These are phyloP conservation scores for Chrysemys picta DNA, from an alignment of 2,113 vertebrate species.

Conservation along the genomic window DNA sequence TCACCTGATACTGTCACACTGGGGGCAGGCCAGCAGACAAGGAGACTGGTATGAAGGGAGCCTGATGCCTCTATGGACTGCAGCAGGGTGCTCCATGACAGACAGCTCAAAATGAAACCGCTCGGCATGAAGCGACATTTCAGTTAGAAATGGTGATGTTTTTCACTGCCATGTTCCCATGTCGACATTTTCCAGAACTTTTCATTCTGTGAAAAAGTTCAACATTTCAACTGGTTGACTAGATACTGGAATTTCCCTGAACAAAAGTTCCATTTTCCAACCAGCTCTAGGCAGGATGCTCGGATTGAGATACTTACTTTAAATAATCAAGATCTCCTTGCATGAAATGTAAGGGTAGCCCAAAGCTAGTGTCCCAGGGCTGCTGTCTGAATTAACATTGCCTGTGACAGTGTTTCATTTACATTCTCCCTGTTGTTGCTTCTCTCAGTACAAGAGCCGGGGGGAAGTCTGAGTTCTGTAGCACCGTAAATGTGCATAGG, in stretches of 20 bases:
- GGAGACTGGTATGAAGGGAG: neutral
- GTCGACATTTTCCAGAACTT: neutral
- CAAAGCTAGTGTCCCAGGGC: constrained; percentile 22
- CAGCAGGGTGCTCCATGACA: neutral
- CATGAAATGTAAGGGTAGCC: constrained; percentile 21
- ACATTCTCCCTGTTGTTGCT: constrained; percentile 20
- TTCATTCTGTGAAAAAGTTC: neutral
- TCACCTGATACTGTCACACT: neutral
- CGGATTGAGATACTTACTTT: neutral
- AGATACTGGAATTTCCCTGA: neutral
- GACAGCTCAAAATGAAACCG: constrained; percentile 33
- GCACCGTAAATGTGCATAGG: neutral
- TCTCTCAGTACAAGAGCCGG: neutral
- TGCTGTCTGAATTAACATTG: neutral
- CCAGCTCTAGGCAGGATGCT: neutral
- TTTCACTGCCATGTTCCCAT: constrained; percentile 23
- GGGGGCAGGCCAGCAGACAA: neutral
- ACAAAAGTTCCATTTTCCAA: neutral
- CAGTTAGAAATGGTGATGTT: neutral
- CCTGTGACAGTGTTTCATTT: neutral
- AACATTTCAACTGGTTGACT: too few relatives aligned
- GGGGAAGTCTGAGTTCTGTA: too few relatives aligned
- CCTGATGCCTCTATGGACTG: neutral
- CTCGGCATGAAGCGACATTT: neutral
- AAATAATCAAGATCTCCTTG: constrained; percentile 9